phyloP scores from a whole-genome alignment of 2,888 invertebrate species.

The Aleiodes testaceus region DNA sequence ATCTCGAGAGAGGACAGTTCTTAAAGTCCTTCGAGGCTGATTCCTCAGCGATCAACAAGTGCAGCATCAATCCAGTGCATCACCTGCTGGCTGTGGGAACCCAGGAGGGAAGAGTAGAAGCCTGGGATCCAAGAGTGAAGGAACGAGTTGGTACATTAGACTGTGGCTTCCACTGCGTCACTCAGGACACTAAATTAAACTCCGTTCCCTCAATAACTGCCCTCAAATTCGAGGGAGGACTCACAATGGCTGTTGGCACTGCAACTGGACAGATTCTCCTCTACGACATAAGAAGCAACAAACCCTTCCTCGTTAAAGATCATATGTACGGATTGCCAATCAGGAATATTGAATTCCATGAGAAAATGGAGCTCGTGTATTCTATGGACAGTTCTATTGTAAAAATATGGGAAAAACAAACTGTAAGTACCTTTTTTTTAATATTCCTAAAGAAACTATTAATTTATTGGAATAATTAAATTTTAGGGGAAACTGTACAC shows the following conservation, averaged over 20 bases:
- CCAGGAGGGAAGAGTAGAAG: slow-evolving; percentile 93
- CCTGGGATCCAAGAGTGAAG: slow-evolving; percentile 94
- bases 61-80: slow-evolving; percentile 90
- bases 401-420: slow-evolving; percentile 93
- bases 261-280: slow-evolving; percentile 94
- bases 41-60: slow-evolving; percentile 85
- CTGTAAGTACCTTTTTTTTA: too few species aligned
- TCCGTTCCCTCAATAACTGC: slow-evolving; percentile 85
- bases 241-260: slow-evolving; percentile 92
- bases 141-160: slow-evolving; percentile 87
- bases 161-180: slow-evolving; percentile 81
- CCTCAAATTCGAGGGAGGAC: slow-evolving; percentile 83
- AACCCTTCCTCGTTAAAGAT: slow-evolving; percentile 92
- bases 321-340: slow-evolving; percentile 96
- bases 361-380: slow-evolving; percentile 85
- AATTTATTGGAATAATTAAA: slow-evolving; percentile 24
- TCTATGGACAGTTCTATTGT: slow-evolving; percentile 92
- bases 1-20: slow-evolving; percentile 96
- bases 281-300: slow-evolving; percentile 94
- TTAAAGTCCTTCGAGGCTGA: slow-evolving; percentile 87
- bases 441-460: too few species aligned
- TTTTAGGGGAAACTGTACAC: slow-evolving; percentile 93
- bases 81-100: slow-evolving; percentile 91
- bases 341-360: slow-evolving; percentile 89
- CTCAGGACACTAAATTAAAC: slow-evolving; percentile 76